phyloP scores from a whole-genome alignment of 2,888 invertebrate species.

The Actias luna region DNA sequence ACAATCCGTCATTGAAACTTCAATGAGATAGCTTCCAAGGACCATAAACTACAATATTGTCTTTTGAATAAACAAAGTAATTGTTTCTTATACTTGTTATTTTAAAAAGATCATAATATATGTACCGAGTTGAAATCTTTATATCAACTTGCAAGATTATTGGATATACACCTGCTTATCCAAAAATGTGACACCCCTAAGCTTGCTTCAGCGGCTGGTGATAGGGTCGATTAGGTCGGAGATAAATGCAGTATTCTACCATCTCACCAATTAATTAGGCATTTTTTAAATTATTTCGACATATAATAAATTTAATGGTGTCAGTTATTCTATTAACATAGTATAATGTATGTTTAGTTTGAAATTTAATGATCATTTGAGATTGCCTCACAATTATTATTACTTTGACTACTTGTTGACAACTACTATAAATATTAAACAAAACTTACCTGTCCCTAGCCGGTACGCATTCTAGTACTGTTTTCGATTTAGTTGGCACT shows the following conservation, averaged over 20 bases:
- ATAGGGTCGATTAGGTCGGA: too few species aligned
- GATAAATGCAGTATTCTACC: too few species aligned
- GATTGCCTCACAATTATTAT: not conserved
- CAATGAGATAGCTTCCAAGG: not conserved
- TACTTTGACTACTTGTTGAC: not conserved
- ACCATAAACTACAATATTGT: not conserved
- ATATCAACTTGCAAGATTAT: too few species aligned
- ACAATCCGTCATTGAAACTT: not conserved
- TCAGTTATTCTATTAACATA: not conserved
- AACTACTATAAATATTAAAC: not conserved
- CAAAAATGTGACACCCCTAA: too few species aligned
- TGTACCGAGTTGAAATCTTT: too few species aligned
- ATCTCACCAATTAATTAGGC: too few species aligned
- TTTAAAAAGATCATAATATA: too few species aligned
- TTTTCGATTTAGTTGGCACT: conserved; percentile 81
- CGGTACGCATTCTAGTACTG: conserved; percentile 83
- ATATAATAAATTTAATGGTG: not conserved
- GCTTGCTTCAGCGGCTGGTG: too few species aligned
- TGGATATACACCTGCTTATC: too few species aligned
- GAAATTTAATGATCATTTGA: not conserved
- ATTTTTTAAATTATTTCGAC: too few species aligned
- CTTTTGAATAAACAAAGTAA: too few species aligned
- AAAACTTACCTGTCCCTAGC: conserved; percentile 85
- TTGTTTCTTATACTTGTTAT: too few species aligned
- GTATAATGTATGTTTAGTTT: not conserved